These are phyloP conservation scores for Monochamus saltuarius DNA, from an alignment of 1,140 invertebrate species.

Conservation along the genomic window DNA sequence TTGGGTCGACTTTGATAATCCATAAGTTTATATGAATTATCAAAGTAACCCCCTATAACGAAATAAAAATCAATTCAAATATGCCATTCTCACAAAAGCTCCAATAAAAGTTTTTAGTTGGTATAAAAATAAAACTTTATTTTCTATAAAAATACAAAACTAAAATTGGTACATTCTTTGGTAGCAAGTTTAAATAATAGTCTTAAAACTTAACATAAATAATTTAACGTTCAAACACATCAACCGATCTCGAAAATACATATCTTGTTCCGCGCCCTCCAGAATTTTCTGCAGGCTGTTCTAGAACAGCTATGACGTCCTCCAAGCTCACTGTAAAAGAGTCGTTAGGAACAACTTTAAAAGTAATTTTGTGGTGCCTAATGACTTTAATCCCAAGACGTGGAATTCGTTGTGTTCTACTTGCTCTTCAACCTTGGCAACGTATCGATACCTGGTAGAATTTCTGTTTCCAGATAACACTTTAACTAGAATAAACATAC, in stretches of 20 bases:
- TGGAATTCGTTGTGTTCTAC: not conserved
- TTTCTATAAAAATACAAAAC: no score
- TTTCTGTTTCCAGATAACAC: conserved; percentile 8
- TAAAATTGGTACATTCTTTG: not conserved
- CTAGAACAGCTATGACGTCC: not conserved
- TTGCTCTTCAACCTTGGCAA: not conserved
- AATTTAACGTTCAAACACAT: no score
- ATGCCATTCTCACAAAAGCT: no score
- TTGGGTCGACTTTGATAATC: no score
- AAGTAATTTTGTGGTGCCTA: not conserved
- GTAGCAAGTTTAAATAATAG: not conserved
- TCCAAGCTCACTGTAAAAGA: not conserved
- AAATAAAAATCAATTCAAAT: no score
- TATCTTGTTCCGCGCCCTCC: not conserved
- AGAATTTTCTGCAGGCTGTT: not conserved
- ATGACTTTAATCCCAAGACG: not conserved
- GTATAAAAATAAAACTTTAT: no score
- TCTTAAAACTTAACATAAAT: not conserved
- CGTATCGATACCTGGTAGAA: conserved; percentile 2
- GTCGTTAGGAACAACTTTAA: not conserved
- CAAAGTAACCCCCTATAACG: no score
- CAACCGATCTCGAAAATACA: not conserved
- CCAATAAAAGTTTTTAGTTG: no score
- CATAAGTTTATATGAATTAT: no score
- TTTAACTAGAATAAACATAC: conserved; percentile 20